phyloP scores from a whole-genome alignment of 2,888 invertebrate genomes.

The Brachynemurus nebulosus region DNA sequence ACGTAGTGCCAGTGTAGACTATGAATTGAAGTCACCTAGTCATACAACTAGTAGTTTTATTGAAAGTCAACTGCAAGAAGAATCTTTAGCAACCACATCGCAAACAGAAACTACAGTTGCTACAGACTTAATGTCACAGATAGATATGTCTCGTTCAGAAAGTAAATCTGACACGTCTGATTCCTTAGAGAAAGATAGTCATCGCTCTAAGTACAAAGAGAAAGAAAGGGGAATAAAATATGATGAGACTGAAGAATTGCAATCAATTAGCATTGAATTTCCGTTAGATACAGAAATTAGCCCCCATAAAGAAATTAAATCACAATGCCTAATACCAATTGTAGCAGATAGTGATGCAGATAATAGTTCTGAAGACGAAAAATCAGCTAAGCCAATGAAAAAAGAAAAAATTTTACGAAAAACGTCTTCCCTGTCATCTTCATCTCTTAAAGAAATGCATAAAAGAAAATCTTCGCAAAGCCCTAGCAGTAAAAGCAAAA shows the following conservation, averaged over 20 bases:
- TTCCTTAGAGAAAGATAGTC: not conserved
- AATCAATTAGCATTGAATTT: not conserved
- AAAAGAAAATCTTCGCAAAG: slow-evolving; percentile 17
- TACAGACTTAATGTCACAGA: not conserved
- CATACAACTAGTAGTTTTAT: not conserved
- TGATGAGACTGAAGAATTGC: not conserved
- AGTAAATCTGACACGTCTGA: not conserved
- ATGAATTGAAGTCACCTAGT: not conserved
- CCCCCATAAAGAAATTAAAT: not conserved
- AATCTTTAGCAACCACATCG: not conserved
- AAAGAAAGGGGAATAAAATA: no score
- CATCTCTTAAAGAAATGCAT: slow-evolving; percentile 5
- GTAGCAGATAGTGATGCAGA: slow-evolving; percentile 26
- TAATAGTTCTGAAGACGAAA: slow-evolving; percentile 27
- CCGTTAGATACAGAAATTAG: not conserved
- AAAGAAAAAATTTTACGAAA: slow-evolving; percentile 18
- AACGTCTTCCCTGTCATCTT: slow-evolving; percentile 8
- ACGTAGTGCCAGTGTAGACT: slow-evolving; percentile 5
- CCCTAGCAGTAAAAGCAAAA: slow-evolving; percentile 9
- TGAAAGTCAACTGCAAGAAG: slow-evolving; percentile 1
- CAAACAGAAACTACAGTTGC: not conserved
- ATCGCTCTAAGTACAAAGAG: not conserved
- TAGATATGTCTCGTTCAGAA: not conserved
- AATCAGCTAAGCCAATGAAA: slow-evolving; percentile 13
- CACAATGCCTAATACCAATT: no score